A percentile compares a stretch with the other conserved stretches of the same genome.
Conservation (phyloP, 2,888 invertebrate species). For the Neoscelio sp. region DNA sequence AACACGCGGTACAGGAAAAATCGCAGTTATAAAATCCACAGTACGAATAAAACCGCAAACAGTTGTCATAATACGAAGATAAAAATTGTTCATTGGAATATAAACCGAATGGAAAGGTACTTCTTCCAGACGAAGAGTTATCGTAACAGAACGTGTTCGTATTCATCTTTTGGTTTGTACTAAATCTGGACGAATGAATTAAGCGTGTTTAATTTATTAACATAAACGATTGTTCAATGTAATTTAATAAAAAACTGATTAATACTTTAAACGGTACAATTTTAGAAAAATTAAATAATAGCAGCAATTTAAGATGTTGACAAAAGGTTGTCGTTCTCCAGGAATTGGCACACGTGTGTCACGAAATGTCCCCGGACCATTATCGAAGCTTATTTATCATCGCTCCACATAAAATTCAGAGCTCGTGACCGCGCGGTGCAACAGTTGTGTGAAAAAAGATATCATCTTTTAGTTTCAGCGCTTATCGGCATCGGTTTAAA, state of each 20-base stretch:
- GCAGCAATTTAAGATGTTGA: too few relatives aligned
- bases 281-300: too few relatives aligned
- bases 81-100: neutral
- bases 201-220: too few relatives aligned
- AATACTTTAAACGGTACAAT: too few relatives aligned
- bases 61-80: neutral
- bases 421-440: slow-evolving; percentile 37
- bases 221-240: too few relatives aligned
- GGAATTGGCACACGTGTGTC: slow-evolving; percentile 35
- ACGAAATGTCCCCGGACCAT: slow-evolving; percentile 41
- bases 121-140: neutral
- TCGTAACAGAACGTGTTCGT: neutral
- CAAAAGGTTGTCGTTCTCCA: slow-evolving; percentile 29
- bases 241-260: too few relatives aligned
- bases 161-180: too few relatives aligned
- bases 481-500: slow-evolving; percentile 26
- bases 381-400: slow-evolving; percentile 52
- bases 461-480: slow-evolving; percentile 32
- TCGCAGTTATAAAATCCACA: neutral
- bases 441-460: slow-evolving; percentile 45
- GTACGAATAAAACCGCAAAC: neutral
- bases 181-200: too few relatives aligned
- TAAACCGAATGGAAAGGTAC: neutral
- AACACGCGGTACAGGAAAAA: neutral
- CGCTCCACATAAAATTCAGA: slow-evolving; percentile 42